Evolutionary conservation across 1,140 invertebrate species (phyloP).

Genomic region (Hylyphantes graminicola): DNA sequence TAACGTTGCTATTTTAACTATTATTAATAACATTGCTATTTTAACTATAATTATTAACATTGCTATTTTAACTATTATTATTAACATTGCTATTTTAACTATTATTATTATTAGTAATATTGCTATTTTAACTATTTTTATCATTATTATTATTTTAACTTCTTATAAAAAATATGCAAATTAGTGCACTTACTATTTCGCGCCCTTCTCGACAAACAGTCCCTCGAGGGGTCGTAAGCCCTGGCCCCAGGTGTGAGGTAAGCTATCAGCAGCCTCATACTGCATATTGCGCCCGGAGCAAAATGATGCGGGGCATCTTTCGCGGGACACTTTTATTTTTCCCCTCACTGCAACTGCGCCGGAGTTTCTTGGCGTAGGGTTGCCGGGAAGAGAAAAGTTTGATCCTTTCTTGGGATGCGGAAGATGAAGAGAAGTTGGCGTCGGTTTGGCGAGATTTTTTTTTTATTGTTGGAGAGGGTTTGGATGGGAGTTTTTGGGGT

Average conservation of each 20-base stretch:
- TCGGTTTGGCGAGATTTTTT: not conserved
- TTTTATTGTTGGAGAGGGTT: no score
- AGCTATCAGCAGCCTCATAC: constrained; percentile 29
- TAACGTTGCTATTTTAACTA: no score
- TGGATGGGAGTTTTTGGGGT: no score
- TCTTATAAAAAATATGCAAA: not conserved
- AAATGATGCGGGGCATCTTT: constrained; percentile 8
- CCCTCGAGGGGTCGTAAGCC: not conserved
- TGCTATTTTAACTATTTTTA: no score
- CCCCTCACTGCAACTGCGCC: not conserved
- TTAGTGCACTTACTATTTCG: constrained; percentile 11
- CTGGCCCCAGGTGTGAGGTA: constrained; percentile 27
- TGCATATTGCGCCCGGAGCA: not conserved
- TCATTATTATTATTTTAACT: no score
- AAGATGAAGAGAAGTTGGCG: not conserved
- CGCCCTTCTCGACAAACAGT: not conserved
- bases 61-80: no score
- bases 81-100: no score
- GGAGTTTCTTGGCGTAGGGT: not conserved
- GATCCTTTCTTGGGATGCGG: not conserved
- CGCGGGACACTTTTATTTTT: constrained; percentile 13
- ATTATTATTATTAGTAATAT: no score
- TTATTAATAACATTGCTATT: no score
- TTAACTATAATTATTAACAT: no score
- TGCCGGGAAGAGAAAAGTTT: constrained; percentile 1